Percentiles rank a stretch among this genome's conserved stretches.
These are phyloP conservation scores for Microcebus jonahi DNA, from an alignment of 2,113 vertebrate genomes.

Conservation along the genomic window DNA sequence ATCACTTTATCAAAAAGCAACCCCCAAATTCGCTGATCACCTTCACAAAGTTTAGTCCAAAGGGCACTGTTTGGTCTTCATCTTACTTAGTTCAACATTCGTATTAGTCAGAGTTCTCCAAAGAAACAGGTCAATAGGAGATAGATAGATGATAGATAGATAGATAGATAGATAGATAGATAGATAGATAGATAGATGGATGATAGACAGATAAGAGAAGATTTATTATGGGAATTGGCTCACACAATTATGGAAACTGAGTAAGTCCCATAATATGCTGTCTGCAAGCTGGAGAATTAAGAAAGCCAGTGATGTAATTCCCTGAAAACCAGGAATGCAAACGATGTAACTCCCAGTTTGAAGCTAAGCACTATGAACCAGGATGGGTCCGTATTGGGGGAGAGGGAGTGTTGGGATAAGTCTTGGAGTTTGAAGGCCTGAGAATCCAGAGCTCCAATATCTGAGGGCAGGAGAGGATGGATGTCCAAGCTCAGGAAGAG, in stretches of 20 bases:
- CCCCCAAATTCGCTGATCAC: background rate
- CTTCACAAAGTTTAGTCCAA: background rate
- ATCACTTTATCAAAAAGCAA: background rate
- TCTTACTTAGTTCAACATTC: background rate
- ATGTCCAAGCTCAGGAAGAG: background rate
- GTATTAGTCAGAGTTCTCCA: background rate
- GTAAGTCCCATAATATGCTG: background rate
- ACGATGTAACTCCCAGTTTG: background rate
- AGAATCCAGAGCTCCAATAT: background rate
- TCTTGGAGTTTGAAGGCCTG: background rate
- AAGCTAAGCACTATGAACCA: background rate
- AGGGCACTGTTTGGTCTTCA: background rate
- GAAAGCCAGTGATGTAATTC: background rate
- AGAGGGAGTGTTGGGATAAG: background rate
- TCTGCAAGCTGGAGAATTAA: background rate
- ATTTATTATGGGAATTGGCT: background rate
- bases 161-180: too few species aligned
- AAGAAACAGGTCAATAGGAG: background rate
- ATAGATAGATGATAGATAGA: background rate
- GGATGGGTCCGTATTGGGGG: background rate
- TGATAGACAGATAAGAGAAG: background rate
- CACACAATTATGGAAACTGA: background rate
- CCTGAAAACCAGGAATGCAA: background rate
- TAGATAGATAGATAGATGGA: background rate
- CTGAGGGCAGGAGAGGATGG: background rate